Evolutionary conservation across 2,888 invertebrate species (phyloP).

Genomic region (Pseudococcus viburni): DNA sequence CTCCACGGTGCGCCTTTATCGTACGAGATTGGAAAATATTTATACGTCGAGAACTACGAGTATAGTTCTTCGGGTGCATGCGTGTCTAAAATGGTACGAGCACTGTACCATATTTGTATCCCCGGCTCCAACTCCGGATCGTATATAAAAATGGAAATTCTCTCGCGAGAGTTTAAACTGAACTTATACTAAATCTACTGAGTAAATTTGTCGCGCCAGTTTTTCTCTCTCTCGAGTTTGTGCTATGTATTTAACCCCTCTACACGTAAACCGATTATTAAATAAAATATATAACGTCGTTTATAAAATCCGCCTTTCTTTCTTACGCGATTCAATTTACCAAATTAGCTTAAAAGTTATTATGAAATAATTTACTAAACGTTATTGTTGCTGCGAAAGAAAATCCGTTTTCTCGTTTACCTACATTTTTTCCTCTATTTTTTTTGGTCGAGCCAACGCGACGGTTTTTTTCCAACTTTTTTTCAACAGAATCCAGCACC

Average conservation of each 20-base stretch:
- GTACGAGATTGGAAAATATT: background rate
- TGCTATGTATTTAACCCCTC: background rate
- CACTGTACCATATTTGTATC: background rate
- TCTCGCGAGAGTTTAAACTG: background rate
- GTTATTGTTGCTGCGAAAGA: background rate
- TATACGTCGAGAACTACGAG: background rate
- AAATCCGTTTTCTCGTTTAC: background rate
- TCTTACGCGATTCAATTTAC: background rate
- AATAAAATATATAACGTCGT: background rate
- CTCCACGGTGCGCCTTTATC: background rate
- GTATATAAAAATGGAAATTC: conserved; percentile 16
- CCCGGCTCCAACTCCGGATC: background rate
- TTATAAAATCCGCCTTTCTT: background rate
- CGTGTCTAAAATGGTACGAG: background rate
- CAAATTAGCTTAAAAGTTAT: background rate
- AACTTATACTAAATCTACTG: background rate
- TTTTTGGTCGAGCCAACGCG: too few species aligned
- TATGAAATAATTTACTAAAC: conserved; percentile 15
- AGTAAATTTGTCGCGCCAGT: background rate
- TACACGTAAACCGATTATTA: conserved; percentile 1
- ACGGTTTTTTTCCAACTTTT: too few species aligned
- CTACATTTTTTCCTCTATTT: background rate
- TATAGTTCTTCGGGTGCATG: background rate
- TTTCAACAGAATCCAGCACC: too few species aligned
- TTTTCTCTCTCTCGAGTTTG: background rate